phyloP scores from a whole-genome alignment of 2,888 invertebrate species.

The Platerodrilus igneus region DNA sequence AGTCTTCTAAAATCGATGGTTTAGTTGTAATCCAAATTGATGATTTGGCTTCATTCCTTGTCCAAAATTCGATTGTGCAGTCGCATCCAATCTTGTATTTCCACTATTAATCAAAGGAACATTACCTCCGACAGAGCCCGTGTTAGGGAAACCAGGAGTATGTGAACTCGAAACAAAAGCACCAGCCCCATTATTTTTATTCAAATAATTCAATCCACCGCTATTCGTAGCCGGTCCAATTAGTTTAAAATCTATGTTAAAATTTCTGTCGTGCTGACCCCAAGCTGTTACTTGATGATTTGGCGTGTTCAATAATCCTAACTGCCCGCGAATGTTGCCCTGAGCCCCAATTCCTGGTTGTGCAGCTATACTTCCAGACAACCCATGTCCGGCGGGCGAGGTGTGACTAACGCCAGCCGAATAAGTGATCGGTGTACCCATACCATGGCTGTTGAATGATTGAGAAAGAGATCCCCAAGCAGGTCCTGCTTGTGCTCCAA shows the following conservation, averaged over 20 bases:
- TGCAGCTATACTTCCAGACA: conserved; percentile 5
- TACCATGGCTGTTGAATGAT: no score
- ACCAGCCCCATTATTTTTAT: conserved; percentile 9
- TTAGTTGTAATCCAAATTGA: not conserved
- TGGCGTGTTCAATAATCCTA: conserved; percentile 1
- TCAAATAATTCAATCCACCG: conserved; percentile 9
- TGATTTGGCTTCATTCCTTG: conserved; percentile 7
- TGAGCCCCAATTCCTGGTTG: conserved; percentile 5
- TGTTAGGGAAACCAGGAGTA: conserved; percentile 7
- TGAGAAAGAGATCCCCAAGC: no score
- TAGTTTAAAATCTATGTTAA: conserved; percentile 9
- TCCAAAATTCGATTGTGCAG: conserved; percentile 5
- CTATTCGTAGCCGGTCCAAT: conserved; percentile 13
- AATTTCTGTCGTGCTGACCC: conserved; percentile 14
- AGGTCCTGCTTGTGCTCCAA: no score
- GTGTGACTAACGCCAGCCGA: no score
- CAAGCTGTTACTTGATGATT: conserved; percentile 12
- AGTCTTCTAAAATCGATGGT: conserved; percentile 7
- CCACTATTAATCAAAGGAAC: conserved; percentile 9
- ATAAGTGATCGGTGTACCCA: no score
- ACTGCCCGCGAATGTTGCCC: conserved; percentile 2
- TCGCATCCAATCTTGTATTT: conserved; percentile 4
- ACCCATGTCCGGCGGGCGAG: no score
- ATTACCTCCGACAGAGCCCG: conserved; percentile 9
- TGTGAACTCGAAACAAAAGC: conserved; percentile 6